phyloP scores from a whole-genome alignment of 2,888 invertebrate species.

The Diplazon laetatorius region DNA sequence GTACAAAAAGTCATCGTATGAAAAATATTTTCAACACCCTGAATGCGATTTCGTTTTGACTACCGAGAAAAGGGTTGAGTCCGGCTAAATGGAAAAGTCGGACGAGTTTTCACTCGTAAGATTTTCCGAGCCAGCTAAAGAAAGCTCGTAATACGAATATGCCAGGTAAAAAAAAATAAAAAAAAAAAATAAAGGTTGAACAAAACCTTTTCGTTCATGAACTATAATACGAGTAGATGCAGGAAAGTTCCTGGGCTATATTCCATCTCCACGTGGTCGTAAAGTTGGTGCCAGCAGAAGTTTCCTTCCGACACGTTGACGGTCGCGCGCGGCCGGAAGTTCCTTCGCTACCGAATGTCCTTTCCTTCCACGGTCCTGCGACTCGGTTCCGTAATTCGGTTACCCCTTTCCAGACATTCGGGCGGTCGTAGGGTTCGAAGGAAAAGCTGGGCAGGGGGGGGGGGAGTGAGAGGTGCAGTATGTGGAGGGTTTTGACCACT shows the following conservation, averaged over 20 bases:
- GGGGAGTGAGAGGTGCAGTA: neutral
- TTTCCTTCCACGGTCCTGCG: constrained; percentile 31
- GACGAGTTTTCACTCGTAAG: constrained; percentile 7
- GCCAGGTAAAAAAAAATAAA: too few relatives aligned
- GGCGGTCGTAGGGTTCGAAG: constrained; percentile 14
- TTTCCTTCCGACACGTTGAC: constrained; percentile 46
- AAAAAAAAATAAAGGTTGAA: neutral
- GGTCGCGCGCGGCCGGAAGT: constrained; percentile 46
- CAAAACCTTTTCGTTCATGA: neutral
- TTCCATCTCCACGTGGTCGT: constrained; percentile 34
- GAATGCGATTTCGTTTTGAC: too few relatives aligned
- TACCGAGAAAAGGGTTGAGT: too few relatives aligned
- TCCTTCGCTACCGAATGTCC: constrained; percentile 46
- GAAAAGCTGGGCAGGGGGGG: neutral
- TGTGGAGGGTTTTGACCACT: constrained; percentile 38
- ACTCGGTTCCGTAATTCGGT: constrained; percentile 67
- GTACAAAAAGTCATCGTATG: too few relatives aligned
- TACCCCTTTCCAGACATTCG: constrained; percentile 64
- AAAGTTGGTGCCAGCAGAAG: constrained; percentile 48
- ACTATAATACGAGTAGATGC: neutral
- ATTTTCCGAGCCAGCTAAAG: neutral
- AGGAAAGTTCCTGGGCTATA: constrained; percentile 8
- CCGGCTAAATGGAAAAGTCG: neutral
- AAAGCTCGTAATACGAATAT: neutral
- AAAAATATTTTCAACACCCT: too few relatives aligned